These are phyloP conservation scores for Myotis yumanensis DNA, from an alignment of 2,113 vertebrate genomes.

Conservation along the genomic window DNA sequence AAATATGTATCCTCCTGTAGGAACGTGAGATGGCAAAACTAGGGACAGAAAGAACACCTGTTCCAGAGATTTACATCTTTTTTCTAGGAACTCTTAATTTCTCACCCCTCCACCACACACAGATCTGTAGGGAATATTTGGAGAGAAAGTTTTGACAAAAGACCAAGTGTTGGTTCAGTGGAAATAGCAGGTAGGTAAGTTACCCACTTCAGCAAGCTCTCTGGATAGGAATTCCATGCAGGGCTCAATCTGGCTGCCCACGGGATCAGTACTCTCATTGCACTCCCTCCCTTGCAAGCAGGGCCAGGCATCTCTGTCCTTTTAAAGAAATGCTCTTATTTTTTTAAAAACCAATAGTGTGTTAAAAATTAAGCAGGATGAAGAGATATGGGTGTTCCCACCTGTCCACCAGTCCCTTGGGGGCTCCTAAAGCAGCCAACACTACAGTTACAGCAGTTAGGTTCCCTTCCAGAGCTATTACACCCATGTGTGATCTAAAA, in stretches of 20 bases:
- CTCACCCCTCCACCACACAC: neutral
- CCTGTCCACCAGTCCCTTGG: neutral
- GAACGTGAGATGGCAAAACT: neutral
- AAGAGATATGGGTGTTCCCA: neutral
- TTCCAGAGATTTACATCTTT: neutral
- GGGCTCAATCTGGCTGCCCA: neutral
- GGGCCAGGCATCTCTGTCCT: neutral
- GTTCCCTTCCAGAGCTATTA: neutral
- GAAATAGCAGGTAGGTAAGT: neutral
- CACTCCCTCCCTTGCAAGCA: neutral
- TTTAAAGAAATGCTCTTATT: neutral
- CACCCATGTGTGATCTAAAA: neutral
- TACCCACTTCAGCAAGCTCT: neutral
- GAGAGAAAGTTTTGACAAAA: constrained; percentile 34
- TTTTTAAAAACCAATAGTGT: neutral
- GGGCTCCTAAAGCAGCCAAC: neutral
- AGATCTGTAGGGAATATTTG: constrained; percentile 19
- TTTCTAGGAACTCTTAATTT: constrained; percentile 13
- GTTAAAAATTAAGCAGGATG: neutral
- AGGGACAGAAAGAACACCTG: neutral
- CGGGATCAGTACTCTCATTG: rapidly evolving
- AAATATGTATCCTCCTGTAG: no score
- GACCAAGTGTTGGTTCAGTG: constrained; percentile 1
- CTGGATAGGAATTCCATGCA: neutral
- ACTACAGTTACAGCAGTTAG: neutral